Evolutionary conservation across 2,797 vertebrate genomes (phyloP), one percentile per base, ranked within the genome.

Genomic region (Erethizon dorsatum): DNA sequence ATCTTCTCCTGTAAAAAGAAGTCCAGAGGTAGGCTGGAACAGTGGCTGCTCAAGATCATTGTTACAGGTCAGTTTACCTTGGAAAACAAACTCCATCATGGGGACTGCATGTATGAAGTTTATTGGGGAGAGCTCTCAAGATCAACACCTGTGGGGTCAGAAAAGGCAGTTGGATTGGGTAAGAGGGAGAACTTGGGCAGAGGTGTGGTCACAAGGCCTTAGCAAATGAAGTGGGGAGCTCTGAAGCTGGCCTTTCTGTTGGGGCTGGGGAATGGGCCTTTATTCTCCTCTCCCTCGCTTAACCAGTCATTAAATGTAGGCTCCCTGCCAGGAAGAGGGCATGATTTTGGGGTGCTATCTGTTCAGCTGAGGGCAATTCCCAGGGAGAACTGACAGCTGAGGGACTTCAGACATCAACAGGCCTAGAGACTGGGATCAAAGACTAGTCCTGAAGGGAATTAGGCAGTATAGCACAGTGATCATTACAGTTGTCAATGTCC

Each of bases 331-430:
- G 28, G 77, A 87, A 83, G 24, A 18, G 12, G 0, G 0, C 9
- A 9, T 41, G 28, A 24, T 26, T 37, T 52, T 17, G 12, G 33
- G 6, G 0, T 28, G 12, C 17, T 45, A 2, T 75, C 82, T 86
- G 28, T 96, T 89, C 59, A 90, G 33, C 6, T 83, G 54, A 92
- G 22, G 33, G 31, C 26, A 90, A 47, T 92, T 88, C 59, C n/a
- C 37, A 88, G 41, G 20, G 45, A 67, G 5, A 50, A 26, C 50
- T 86, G 54, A 80, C 6, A 61, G 31, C 4, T 31, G 50, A 87
- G 8, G 50, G 15, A 9, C 41, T 52, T 41, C 50, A 18, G 31
- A 41, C 82, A 54, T 57, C 57, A 63, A 77, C 4, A 79, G 67
- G 52, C n/a, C 65, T 37, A 63, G 50, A 13, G 31, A 54, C 26